These are phyloP conservation scores for Brachionus plicatilis DNA, from an alignment of 1,140 invertebrate species.

Conservation along the genomic window DNA sequence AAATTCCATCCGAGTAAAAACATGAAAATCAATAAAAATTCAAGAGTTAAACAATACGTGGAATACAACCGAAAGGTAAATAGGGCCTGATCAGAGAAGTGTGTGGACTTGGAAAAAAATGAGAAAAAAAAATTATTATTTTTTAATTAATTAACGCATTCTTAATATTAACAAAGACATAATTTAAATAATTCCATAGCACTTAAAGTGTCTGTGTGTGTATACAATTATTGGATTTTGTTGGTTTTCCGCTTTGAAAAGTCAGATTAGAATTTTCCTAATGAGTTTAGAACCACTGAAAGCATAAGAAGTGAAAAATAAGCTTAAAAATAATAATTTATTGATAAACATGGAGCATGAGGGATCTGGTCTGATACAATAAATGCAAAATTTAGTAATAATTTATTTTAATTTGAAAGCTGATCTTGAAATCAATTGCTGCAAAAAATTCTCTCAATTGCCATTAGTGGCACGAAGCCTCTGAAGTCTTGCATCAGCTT, in stretches of 20 bases:
- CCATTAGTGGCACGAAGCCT: background rate
- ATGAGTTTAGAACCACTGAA: background rate
- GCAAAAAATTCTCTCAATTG: background rate
- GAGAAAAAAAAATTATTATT: background rate
- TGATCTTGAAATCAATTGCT: background rate
- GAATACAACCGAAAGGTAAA: background rate
- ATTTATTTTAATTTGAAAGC: constrained; percentile 15
- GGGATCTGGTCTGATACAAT: background rate
- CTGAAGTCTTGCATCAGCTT: background rate
- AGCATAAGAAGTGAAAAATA: background rate
- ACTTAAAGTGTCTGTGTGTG: background rate
- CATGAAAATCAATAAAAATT: background rate
- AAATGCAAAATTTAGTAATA: constrained; percentile 16
- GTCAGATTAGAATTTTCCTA: constrained; percentile 5
- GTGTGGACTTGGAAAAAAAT: background rate
- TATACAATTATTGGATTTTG: background rate
- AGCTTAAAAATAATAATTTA: constrained; percentile 25
- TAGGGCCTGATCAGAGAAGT: background rate
- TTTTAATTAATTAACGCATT: background rate
- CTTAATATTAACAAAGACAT: background rate
- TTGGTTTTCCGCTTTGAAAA: background rate
- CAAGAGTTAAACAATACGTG: background rate
- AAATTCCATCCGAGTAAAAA: background rate
- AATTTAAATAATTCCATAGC: background rate
- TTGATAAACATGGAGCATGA: background rate